Conservation (phyloP, 92 coral and sea anemone genomes). For the Metridium senile region DNA sequence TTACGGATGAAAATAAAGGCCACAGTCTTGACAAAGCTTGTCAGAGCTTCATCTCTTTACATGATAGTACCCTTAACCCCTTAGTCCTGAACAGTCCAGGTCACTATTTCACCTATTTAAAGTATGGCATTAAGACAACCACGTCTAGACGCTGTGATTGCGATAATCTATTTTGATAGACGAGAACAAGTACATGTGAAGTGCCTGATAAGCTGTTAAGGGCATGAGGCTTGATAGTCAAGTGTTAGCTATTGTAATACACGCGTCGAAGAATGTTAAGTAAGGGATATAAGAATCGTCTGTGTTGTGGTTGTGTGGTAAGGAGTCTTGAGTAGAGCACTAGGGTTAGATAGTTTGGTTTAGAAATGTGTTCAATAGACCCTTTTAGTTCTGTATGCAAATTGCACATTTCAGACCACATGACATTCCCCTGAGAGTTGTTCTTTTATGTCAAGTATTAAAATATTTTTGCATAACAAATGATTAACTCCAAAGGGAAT, state of each 20-base stretch:
- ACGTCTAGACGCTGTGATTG: neutral
- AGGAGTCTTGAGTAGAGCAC: neutral
- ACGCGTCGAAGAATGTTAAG: neutral
- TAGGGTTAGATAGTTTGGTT: no score
- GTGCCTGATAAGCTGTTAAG: constrained; percentile 17
- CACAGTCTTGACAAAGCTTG: neutral
- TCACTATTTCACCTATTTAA: neutral
- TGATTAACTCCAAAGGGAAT: no score
- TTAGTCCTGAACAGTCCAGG: neutral
- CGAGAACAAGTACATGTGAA: neutral
- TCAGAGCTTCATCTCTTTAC: neutral
- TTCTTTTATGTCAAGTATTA: no score
- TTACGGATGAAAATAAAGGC: neutral
- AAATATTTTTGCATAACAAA: no score
- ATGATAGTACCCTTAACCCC: neutral
- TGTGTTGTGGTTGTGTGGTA: neutral
- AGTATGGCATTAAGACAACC: neutral
- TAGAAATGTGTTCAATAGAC: no score
- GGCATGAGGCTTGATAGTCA: neutral
- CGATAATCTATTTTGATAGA: neutral
- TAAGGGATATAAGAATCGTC: neutral
- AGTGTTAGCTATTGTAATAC: neutral
- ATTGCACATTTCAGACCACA: no score
- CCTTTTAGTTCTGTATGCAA: no score
- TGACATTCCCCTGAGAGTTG: no score